Conservation (phyloP, 2,113 vertebrate genomes). For the Rhabdornis inornatus region DNA sequence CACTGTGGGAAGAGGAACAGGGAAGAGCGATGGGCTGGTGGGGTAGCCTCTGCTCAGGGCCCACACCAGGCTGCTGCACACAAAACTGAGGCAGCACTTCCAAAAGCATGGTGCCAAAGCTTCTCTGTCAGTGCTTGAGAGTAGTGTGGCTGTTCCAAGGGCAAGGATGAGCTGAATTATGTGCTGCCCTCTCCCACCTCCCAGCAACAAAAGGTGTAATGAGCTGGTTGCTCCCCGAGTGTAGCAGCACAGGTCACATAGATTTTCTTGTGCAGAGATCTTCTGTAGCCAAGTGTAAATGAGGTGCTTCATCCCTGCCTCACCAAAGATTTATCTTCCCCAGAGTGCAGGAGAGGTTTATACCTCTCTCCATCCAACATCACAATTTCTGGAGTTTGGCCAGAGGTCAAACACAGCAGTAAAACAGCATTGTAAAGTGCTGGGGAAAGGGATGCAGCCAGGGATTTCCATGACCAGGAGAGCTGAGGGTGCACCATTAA, state of each 20-base stretch:
- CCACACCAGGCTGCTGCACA: neutral
- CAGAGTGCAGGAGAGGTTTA: neutral
- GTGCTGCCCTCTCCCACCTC: neutral
- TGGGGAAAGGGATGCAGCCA: neutral
- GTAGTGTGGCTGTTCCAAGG: neutral
- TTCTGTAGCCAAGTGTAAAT: neutral
- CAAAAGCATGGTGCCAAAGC: neutral
- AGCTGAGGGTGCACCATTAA: neutral
- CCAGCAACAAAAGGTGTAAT: rapidly evolving
- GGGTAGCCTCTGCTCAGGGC: too few species aligned
- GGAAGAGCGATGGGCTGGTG: neutral
- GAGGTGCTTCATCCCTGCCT: neutral
- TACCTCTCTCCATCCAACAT: neutral
- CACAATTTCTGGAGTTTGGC: neutral
- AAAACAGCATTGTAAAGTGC: neutral
- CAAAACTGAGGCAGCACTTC: rapidly evolving
- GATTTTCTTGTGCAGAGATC: neutral
- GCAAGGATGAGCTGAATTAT: neutral
- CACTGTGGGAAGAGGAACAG: neutral
- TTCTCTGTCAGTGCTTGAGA: neutral
- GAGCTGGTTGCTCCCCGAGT: rapidly evolving
- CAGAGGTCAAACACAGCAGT: neutral
- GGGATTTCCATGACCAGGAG: neutral
- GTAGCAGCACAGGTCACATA: neutral
- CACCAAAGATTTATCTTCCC: neutral